These are phyloP conservation scores for Sebastes matsubarae DNA, from an alignment of 2,797 vertebrate genomes.

Conservation along the genomic window DNA sequence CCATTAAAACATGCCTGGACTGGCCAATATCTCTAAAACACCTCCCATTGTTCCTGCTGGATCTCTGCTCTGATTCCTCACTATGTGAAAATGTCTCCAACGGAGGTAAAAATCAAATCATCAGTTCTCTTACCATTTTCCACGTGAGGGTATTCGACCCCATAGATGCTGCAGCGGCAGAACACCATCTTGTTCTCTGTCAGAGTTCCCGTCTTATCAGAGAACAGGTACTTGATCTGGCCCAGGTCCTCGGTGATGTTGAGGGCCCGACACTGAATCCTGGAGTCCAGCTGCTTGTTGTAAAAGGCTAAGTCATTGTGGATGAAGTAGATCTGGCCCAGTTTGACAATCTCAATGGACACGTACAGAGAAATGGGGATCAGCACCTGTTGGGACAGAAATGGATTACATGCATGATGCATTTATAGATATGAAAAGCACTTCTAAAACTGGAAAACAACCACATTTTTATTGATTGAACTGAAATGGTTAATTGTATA, in stretches of 20 bases:
- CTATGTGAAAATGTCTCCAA: not conserved
- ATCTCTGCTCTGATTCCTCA: not conserved
- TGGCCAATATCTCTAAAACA: not conserved
- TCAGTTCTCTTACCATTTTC: constrained; percentile 88
- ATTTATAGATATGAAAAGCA: not conserved
- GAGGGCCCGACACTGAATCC: constrained; percentile 91
- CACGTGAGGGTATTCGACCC: constrained; percentile 91
- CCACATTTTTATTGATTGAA: not conserved
- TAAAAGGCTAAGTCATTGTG: constrained; percentile 93
- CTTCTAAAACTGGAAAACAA: too few species aligned
- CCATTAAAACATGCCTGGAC: not conserved
- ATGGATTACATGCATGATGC: not conserved
- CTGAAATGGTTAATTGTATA: constrained; percentile 55
- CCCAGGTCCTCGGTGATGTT: constrained; percentile 97
- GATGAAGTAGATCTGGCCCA: constrained; percentile 95
- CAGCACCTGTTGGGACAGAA: constrained; percentile 86
- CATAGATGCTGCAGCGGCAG: constrained; percentile 91
- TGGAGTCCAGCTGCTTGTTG: constrained; percentile 86
- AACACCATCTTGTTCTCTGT: constrained; percentile 99
- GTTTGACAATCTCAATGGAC: constrained; percentile 96
- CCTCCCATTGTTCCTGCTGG: not conserved
- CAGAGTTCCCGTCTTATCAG: constrained; percentile 97
- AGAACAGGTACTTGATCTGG: constrained; percentile 94
- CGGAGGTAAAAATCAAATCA: not conserved
- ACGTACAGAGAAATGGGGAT: constrained; percentile 97